Conservation (phyloP, 2,113 vertebrate genomes). For the Myrmecobius fasciatus region DNA sequence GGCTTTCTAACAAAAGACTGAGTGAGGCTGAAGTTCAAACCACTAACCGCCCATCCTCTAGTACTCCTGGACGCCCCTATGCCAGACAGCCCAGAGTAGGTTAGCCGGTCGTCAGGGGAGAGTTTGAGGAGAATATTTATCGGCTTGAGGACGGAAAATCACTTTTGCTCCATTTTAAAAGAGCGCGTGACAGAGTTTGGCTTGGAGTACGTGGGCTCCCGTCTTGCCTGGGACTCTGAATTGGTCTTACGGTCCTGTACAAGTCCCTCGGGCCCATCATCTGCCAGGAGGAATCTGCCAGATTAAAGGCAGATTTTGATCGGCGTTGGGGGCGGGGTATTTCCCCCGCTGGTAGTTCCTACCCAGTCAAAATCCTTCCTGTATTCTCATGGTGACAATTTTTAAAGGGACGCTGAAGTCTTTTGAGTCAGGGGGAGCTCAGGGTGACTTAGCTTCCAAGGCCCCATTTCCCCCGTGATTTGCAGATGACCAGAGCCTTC, state of each 20-base stretch:
- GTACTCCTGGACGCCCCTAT: background rate
- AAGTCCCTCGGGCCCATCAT: background rate
- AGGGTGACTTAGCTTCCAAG: background rate
- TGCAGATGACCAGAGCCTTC: background rate
- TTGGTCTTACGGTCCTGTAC: background rate
- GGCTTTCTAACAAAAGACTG: background rate
- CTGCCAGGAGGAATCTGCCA: background rate
- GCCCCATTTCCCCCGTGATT: background rate
- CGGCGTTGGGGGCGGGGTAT: background rate
- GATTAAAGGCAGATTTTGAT: background rate
- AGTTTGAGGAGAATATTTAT: background rate
- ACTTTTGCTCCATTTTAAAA: background rate
- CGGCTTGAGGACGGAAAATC: background rate
- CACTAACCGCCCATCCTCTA: background rate
- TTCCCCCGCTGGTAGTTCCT: background rate
- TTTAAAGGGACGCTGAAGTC: background rate
- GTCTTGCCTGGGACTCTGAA: background rate
- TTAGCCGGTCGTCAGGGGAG: background rate
- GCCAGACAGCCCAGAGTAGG: accelerated
- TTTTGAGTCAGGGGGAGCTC: background rate
- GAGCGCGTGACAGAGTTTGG: background rate
- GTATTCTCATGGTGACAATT: background rate
- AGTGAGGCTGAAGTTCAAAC: background rate
- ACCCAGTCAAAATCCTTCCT: background rate
- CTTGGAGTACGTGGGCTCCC: background rate